Conservation (phyloP, 1,140 invertebrate genomes). For the Aplysia californica region DNA sequence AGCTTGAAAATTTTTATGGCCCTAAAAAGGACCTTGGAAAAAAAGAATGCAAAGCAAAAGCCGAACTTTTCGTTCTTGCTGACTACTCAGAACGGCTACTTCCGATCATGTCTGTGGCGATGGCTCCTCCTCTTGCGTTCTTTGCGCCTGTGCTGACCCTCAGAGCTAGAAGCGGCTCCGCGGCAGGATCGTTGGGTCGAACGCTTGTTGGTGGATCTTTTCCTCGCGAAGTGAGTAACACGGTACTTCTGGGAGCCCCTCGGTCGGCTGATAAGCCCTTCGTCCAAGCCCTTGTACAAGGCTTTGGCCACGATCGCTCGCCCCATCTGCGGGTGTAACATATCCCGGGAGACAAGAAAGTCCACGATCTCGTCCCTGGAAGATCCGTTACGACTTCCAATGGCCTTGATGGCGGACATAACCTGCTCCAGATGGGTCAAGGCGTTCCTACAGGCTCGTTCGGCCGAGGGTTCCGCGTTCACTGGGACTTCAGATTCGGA, state of each 20-base stretch:
- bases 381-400: background rate
- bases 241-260: background rate
- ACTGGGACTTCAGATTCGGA: background rate
- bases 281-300: constrained; percentile 4
- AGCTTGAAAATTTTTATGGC: background rate
- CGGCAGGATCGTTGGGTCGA: no score
- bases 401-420: constrained; percentile 3
- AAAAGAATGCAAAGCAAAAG: background rate
- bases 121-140: background rate
- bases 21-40: constrained; percentile 13
- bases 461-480: background rate
- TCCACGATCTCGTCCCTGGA: constrained; percentile 11
- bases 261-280: background rate
- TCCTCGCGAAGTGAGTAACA: background rate
- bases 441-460: background rate
- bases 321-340: background rate
- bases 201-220: background rate
- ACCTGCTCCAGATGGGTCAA: constrained; percentile 4
- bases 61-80: no score
- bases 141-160: background rate
- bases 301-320: constrained; percentile 13
- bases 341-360: background rate
- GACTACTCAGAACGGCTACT: background rate
- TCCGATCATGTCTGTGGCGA: no score
- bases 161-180: background rate